phyloP scores from a whole-genome alignment of 2,113 vertebrate genomes.

The Calidris pugnax region DNA sequence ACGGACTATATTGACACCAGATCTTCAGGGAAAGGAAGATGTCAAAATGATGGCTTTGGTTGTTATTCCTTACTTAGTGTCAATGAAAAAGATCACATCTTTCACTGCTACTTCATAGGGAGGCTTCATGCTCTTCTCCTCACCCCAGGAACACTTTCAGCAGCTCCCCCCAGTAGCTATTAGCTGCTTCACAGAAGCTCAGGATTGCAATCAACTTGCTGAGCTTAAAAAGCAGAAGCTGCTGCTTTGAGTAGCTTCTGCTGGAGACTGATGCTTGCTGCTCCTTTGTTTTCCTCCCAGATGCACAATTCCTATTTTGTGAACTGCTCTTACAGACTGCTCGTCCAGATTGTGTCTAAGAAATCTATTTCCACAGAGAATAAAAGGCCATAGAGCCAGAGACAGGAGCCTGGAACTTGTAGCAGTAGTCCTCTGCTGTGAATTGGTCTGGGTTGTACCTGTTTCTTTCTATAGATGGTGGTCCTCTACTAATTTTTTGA shows the following conservation, averaged over 20 bases:
- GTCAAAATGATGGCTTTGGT: not conserved
- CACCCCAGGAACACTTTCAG: not conserved
- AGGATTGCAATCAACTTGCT: not conserved
- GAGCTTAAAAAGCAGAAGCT: not conserved
- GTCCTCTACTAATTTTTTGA: not conserved
- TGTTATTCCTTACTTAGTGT: not conserved
- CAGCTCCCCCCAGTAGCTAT: not conserved
- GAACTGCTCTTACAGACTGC: not conserved
- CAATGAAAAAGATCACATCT: not conserved
- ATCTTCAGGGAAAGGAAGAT: not conserved
- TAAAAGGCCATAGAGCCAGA: not conserved
- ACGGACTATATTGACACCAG: fast-evolving
- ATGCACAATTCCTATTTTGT: not conserved
- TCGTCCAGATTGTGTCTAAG: not conserved
- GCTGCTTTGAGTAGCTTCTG: not conserved
- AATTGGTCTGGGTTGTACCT: not conserved
- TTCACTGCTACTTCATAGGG: not conserved
- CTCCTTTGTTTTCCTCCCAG: not conserved
- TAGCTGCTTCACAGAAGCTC: not conserved
- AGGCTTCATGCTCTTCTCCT: not conserved
- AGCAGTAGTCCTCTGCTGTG: not conserved
- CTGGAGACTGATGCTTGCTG: not conserved
- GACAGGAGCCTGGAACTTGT: not conserved
- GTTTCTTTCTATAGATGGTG: not conserved
- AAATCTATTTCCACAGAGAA: not conserved